Evolutionary conservation across 2,113 vertebrate species (phyloP).

Genomic region (Pygathrix nemaeus): DNA sequence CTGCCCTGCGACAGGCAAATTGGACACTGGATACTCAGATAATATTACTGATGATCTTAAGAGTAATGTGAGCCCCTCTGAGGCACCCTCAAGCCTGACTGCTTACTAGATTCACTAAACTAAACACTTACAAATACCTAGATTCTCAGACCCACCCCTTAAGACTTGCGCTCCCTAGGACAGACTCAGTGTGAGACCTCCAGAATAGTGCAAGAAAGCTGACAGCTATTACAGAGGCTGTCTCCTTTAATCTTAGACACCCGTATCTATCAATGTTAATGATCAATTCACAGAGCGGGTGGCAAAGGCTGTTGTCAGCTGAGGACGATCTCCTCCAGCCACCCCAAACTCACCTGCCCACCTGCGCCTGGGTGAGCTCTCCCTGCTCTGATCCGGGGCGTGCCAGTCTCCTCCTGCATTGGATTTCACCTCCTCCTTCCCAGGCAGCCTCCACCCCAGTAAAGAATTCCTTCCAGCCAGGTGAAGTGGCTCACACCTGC

Average conservation of each 20-base stretch:
- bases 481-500: no score
- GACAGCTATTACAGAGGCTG: no score
- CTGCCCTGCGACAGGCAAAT: neutral
- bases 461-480: no score
- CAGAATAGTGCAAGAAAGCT: neutral
- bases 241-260: neutral
- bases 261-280: fast-evolving
- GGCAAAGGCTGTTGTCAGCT: neutral
- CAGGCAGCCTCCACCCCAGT: neutral
- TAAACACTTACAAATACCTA: neutral
- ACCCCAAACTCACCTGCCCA: neutral
- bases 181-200: neutral
- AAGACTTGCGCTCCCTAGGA: neutral
- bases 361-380: neutral
- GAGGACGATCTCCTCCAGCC: neutral
- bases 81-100: neutral
- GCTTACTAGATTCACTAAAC: neutral
- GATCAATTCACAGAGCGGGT: neutral
- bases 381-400: neutral
- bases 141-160: neutral
- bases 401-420: neutral
- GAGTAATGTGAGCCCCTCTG: neutral
- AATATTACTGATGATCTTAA: neutral
- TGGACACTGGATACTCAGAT: neutral
- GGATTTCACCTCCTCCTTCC: neutral